Conservation (phyloP, 1,140 invertebrate genomes). For the Platorchestia sp. region DNA sequence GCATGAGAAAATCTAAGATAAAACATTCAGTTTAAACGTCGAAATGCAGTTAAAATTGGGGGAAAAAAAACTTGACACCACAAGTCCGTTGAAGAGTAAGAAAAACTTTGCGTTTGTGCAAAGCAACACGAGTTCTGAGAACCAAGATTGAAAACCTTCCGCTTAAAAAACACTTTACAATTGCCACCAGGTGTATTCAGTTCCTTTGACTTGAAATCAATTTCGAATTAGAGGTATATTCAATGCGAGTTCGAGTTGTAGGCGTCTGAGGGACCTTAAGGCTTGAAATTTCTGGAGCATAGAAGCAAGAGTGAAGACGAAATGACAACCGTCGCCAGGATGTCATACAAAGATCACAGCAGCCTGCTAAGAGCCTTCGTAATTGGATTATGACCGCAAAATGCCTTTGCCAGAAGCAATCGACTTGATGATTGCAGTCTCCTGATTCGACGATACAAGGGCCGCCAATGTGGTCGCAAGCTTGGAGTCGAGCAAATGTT, state of each 20-base stretch:
- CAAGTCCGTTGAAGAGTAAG: not conserved
- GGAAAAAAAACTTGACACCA: not conserved
- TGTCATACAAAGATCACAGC: not conserved
- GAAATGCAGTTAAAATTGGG: not conserved
- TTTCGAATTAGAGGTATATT: not conserved
- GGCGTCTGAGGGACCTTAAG: not conserved
- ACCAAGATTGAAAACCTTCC: not conserved
- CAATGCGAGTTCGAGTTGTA: not conserved
- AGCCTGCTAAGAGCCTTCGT: not conserved
- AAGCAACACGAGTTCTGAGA: not conserved
- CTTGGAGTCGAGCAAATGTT: not conserved
- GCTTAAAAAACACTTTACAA: not conserved
- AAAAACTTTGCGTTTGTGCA: not conserved
- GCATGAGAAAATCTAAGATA: not conserved
- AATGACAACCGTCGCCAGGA: not conserved
- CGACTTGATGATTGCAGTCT: not conserved
- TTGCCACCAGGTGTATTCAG: not conserved
- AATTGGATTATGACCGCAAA: slow-evolving; percentile 8
- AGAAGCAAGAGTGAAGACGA: not conserved
- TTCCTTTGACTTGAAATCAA: not conserved
- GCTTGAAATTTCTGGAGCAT: not conserved
- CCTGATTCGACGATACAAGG: slow-evolving; percentile 26
- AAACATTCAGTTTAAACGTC: not conserved
- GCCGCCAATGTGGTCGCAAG: not conserved
- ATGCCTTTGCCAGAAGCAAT: slow-evolving; percentile 45